phyloP scores from a whole-genome alignment of 2,888 invertebrate species.

The Thecophora atra region DNA sequence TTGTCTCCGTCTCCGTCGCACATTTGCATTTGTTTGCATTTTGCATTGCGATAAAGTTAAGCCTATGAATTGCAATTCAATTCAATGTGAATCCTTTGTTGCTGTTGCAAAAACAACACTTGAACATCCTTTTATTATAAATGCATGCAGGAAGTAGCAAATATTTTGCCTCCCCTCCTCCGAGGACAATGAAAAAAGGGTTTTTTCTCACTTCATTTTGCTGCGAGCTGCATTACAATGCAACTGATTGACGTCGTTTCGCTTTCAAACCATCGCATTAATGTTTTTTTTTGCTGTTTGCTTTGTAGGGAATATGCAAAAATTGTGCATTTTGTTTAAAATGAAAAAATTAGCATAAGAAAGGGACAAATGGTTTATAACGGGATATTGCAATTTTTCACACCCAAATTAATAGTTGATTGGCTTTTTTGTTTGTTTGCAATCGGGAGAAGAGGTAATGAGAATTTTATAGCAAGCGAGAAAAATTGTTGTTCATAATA shows the following conservation, averaged over 20 bases:
- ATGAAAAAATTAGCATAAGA: background rate
- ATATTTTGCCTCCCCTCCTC: background rate
- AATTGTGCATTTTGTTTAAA: background rate
- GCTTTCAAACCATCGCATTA: background rate
- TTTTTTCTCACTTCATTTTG: too few relatives aligned
- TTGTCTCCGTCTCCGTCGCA: background rate
- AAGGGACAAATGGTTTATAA: background rate
- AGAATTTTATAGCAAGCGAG: background rate
- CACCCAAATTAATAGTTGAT: background rate
- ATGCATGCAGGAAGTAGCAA: conserved; percentile 17
- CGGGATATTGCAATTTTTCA: conserved; percentile 5
- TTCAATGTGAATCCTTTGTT: background rate
- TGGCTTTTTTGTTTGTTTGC: too few relatives aligned
- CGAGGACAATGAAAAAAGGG: background rate
- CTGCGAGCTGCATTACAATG: background rate
- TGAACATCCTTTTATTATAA: conserved; percentile 18
- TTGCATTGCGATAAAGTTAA: background rate
- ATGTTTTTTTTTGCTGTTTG: background rate
- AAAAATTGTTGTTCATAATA: too few relatives aligned
- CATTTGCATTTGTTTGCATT: background rate
- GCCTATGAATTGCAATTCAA: background rate
- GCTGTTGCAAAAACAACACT: conserved; percentile 13
- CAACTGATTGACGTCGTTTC: background rate
- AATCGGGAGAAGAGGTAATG: too few relatives aligned
- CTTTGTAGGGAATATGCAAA: background rate